Percentiles rank a stretch among this genome's conserved stretches.
Conservation (phyloP, 2,888 invertebrate genomes). For the Lamproptera curius region DNA sequence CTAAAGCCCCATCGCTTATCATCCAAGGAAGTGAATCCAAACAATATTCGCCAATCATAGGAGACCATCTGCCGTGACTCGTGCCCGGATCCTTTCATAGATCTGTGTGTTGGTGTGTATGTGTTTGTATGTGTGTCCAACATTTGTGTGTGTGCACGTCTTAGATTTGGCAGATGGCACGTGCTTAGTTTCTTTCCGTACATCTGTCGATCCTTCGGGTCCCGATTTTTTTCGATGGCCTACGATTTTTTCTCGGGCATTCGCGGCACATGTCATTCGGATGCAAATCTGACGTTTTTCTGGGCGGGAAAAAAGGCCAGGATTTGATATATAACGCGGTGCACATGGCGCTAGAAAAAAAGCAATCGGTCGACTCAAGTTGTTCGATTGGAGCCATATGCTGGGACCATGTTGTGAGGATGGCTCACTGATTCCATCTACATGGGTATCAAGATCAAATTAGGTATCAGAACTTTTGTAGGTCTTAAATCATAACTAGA, state of each 20-base stretch:
- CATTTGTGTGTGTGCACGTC: constrained; percentile 58
- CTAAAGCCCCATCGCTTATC: constrained; percentile 64
- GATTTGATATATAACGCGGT: constrained; percentile 54
- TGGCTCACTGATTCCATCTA: constrained; percentile 4
- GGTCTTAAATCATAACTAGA: too few relatives aligned
- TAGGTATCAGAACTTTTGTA: too few relatives aligned
- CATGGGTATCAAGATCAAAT: too few relatives aligned
- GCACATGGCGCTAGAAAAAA: constrained; percentile 66
- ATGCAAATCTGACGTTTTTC: constrained; percentile 67
- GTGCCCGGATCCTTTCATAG: constrained; percentile 63
- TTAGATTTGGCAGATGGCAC: constrained; percentile 78
- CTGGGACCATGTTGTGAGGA: constrained; percentile 48
- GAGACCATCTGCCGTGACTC: constrained; percentile 66
- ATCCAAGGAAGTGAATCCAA: constrained; percentile 67
- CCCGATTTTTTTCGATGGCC: constrained; percentile 42
- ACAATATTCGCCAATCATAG: constrained; percentile 62
- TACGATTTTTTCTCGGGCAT: constrained; percentile 35
- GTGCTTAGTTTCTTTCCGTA: constrained; percentile 68
- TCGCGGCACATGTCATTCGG: constrained; percentile 65
- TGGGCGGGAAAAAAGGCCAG: constrained; percentile 41
- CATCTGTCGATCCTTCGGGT: constrained; percentile 67
- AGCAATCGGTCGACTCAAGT: constrained; percentile 66
- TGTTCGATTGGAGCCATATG: constrained; percentile 63
- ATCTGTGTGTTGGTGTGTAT: constrained; percentile 55
- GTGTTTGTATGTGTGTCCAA: constrained; percentile 42